phyloP scores from a whole-genome alignment of 1,140 invertebrate species.

The Ceratina japonica region DNA sequence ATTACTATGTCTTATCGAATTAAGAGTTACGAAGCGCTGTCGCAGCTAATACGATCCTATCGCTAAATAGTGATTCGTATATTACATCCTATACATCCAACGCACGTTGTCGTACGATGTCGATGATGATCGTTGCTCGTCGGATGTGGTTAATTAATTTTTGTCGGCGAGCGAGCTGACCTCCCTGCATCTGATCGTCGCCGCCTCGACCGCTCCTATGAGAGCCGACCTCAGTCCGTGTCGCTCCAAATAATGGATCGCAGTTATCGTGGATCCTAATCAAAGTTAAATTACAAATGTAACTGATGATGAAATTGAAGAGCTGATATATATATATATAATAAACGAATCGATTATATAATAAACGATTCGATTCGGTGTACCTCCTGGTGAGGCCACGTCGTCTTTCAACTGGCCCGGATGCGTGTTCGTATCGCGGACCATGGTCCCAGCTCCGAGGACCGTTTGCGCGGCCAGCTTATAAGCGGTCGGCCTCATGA shows the following conservation, averaged over 20 bases:
- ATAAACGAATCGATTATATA: not conserved
- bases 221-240: slow-evolving; percentile 88
- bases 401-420: slow-evolving; percentile 92
- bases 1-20: no score
- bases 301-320: not conserved
- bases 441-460: slow-evolving; percentile 92
- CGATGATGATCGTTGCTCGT: no score
- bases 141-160: no score
- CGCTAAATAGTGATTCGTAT: no score
- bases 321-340: no score
- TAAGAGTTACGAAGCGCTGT: no score
- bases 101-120: no score
- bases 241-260: slow-evolving; percentile 91
- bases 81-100: no score
- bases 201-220: slow-evolving; percentile 93
- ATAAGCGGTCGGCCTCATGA: slow-evolving; percentile 91
- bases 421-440: slow-evolving; percentile 87
- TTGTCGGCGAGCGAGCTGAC: slow-evolving; percentile 68
- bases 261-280: slow-evolving; percentile 90
- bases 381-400: slow-evolving; percentile 93
- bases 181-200: slow-evolving; percentile 85
- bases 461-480: slow-evolving; percentile 94
- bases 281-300: not conserved
- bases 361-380: no score
- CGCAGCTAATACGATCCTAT: no score